Base-by-base conservation (phyloP, 1,140 invertebrate species). In the Ptiloglossa arizonensis region DNA sequence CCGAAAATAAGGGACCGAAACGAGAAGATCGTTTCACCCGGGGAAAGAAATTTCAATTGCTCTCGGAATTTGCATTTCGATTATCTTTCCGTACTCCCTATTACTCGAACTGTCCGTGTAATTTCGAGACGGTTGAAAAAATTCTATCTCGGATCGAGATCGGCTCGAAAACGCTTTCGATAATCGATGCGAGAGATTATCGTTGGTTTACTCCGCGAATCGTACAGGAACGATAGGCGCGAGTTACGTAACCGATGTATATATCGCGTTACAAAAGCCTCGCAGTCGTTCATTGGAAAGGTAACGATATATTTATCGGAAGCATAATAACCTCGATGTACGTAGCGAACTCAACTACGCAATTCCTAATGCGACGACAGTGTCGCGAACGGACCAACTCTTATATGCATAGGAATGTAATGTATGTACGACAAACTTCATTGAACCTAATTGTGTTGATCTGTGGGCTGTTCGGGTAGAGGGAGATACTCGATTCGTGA, bases 251-350 rank as follows among this genome's bases (percentile, higher is more conserved):
- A 66, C 46, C 5, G 19, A 29, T 17, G 32, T 60, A 22, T 52
- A 19, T 6, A 52, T 22, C 8, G n/a, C 19, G 48, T 52, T 52
- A 22, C 48, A 52, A 52, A 52, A 52, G 48, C n/a, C 48, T 52
- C 59, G n/a, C 8, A 35, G 46, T 66, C 63, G 17, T 52, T 66
- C 46, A 48, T 66, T 35, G 46, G 46, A 32, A 32, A 66, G 44
- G 29, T 66, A 66, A 66, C 52, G 24, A 66, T 50, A 48, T 66
- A 66, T 66, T 66, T 66, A 50, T 66, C 27, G 46, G 46, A 66
- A 66, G 63, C 63, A 17, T 66, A 50, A 60, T 60, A 35, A 60
- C 57, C 19, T 22, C 29, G 57, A 22, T 5, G 13, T 52, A 52
- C n/a, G 48, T 22, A 9, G 29, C 13, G 46, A 35, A 67, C 44